Base-by-base conservation (phyloP, 2,797 vertebrate species). In the Phrynocephalus vlangalii region DNA sequence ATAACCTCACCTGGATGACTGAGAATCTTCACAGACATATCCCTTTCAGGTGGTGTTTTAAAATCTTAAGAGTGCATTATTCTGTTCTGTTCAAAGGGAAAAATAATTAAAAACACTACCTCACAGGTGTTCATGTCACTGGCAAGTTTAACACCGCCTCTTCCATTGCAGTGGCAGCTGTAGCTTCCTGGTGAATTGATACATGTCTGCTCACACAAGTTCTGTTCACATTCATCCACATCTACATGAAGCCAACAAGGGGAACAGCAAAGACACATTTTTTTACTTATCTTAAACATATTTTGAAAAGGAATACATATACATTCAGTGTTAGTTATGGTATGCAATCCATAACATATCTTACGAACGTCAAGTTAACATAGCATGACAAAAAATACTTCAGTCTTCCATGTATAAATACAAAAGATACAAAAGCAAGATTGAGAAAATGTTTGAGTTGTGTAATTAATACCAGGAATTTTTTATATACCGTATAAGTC, bases 101-200 rank as follows among this genome's bases (percentile, higher is more conserved):
- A 22, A 80, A 81, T 28, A n/a, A 63, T 48, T 77, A 72, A 72
- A 30, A 90, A 85, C 6, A 83, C 8, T 96, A 99, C 99, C 99
- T 99, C 98, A 94, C 99, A 99, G 3, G 97, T 98, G 91, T 97
- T 96, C 96, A 98, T 97, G 96, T 99, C 97, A 52, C 9, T 95
- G 24, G 97, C 95, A 92, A 99, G 96, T 94, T 98, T 99, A 94
- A 97, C 97, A 87, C 98, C 98, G 44, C 97, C 98, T 33, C 97
- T 98, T 67, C 99, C 99, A 0, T 99, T 97, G n/a, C 99, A 99
- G 90, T 98, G 98, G 95, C 99, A 99, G 50, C 93, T 97, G 91
- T 99, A 99, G 96, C 98, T 98, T 83, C 99, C 98, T 0, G 96
- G 97, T 5, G 95, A 97, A 95, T 99, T 99, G 90, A 98, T 95